Base-by-base conservation (phyloP, 2,888 invertebrate genomes). In the Blastobasis adustella region DNA sequence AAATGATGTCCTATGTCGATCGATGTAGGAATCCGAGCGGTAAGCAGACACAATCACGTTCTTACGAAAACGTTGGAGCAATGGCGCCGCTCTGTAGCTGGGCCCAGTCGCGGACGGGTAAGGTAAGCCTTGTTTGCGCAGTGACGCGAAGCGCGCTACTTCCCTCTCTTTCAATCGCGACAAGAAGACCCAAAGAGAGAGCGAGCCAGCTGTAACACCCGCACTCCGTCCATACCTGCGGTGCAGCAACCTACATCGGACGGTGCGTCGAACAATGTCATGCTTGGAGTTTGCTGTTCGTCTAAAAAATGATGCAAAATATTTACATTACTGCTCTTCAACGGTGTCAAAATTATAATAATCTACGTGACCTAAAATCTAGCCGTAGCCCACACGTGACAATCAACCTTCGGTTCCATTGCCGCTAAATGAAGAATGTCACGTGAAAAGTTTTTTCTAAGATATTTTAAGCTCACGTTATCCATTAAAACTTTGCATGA, bases 171-270 rank as follows among this genome's bases (percentile, higher is more conserved):
- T 67, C 59, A 82, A 76, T 57, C 37, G 45, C 48, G 23, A 23
- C 23, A 23, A 23, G 23, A 23, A 23, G 23, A 23, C 23, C 23
- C 48, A 54, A 48, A 5, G 53, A n/a, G 41, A 55, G 66, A 79
- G 57, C 58, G 78, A 75, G 79, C 77, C 54, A 54, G 62, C 53
- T 59, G 54, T 69, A 73, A 46, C 37, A 6, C 52, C 53, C 62
- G 62, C 58, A 58, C 56, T 47, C 57, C 67, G 65, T 60, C 65
- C 64, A 61, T 79, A 84, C 80, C 79, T 83, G 82, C 72, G 70
- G 73, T 83, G 84, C 82, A 82, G 82, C 83, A 86, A 87, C 84
- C 86, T 84, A 85, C 80, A 82, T 82, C 82, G 76, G 23, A 66
- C 73, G 78, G 75, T 76, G 72, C 74, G 73, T 75, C 72, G 73